Percentiles rank a stretch among this genome's conserved stretches.
These are phyloP conservation scores for Protobothrops mucrosquamatus DNA, from an alignment of 2,113 vertebrate species.

Conservation along the genomic window DNA sequence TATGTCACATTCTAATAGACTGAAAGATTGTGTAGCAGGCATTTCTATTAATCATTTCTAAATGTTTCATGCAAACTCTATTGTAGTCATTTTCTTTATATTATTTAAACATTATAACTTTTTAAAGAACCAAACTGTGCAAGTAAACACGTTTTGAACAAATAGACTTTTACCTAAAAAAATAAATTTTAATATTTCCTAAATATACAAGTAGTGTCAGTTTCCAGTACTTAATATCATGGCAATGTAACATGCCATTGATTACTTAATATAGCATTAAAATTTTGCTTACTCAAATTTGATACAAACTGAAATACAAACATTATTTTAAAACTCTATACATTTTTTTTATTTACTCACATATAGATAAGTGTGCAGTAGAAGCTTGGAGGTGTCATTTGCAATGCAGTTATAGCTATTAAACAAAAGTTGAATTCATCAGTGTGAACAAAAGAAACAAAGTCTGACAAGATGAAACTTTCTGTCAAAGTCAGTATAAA, in stretches of 20 bases:
- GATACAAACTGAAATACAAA: neutral
- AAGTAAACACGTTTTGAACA: neutral
- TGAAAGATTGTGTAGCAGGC: neutral
- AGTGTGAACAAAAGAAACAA: neutral
- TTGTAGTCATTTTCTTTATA: neutral
- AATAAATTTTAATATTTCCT: neutral
- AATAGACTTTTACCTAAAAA: neutral
- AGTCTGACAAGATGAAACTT: constrained; percentile 40
- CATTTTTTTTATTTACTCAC: accelerated
- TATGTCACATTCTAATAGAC: neutral
- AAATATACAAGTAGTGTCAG: neutral
- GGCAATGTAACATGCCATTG: neutral
- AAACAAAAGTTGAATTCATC: constrained; percentile 25
- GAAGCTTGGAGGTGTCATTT: neutral
- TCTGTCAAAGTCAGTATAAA: constrained; percentile 37
- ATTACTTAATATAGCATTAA: neutral
- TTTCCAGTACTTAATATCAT: neutral
- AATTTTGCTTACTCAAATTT: neutral
- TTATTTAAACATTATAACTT: neutral
- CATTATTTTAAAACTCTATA: neutral
- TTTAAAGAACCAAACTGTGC: neutral
- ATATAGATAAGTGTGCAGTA: neutral
- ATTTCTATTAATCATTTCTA: neutral
- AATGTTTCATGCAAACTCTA: neutral
- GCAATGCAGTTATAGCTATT: neutral